phyloP scores from a whole-genome alignment of 1,140 invertebrate species.

The Drosophila gunungcola region DNA sequence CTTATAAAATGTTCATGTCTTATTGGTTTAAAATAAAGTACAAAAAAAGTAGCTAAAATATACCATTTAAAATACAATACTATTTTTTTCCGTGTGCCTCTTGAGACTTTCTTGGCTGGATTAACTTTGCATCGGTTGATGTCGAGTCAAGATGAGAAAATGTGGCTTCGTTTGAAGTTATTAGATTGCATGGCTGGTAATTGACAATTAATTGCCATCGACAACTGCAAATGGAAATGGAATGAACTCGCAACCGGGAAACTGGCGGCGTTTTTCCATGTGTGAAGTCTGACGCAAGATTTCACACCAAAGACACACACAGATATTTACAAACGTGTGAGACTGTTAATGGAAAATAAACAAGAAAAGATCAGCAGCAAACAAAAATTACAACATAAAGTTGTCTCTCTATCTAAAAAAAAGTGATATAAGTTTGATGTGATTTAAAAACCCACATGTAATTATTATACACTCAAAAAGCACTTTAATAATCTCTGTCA shows the following conservation, averaged over 20 bases:
- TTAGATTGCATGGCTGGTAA: conserved; percentile 60
- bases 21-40: too few species aligned
- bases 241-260: conserved; percentile 13
- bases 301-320: conserved; percentile 51
- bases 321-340: conserved; percentile 1
- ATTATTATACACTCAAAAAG: too few species aligned
- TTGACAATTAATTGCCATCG: conserved; percentile 65
- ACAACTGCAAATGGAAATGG: conserved; percentile 46
- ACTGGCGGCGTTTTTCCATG: conserved; percentile 17
- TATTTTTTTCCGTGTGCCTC: neutral
- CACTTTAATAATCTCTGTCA: neutral
- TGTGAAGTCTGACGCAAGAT: conserved; percentile 64
- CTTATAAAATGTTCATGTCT: too few species aligned
- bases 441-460: too few species aligned
- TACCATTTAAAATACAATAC: too few species aligned
- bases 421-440: too few species aligned
- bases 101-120: conserved; percentile 3
- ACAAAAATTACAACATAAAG: neutral
- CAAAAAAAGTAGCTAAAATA: too few species aligned
- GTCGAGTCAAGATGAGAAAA: conserved; percentile 13
- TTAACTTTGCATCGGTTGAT: conserved; percentile 27
- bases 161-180: conserved; percentile 49
- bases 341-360: conserved; percentile 34
- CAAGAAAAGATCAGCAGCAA: conserved; percentile 9
- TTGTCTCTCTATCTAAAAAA: too few species aligned